phyloP scores from a whole-genome alignment of 1,140 invertebrate species.

The Berghia stephanieae region DNA sequence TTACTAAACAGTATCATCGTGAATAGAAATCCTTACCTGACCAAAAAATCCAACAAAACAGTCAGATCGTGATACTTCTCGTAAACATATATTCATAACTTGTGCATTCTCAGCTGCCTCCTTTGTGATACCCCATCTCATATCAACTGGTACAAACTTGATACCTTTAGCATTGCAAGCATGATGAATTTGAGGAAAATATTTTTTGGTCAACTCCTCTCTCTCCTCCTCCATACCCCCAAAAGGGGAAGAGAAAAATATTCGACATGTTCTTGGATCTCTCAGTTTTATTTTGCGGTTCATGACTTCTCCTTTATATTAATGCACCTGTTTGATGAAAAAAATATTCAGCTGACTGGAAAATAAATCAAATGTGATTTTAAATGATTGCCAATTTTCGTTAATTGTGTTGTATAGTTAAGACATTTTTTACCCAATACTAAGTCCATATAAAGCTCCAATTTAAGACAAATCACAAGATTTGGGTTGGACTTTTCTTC shows the following conservation, averaged over 20 bases:
- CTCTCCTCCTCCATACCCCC: constrained; percentile 61
- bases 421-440: no score
- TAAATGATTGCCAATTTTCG: no score
- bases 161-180: constrained; percentile 54
- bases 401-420: no score
- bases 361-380: no score
- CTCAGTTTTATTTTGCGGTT: constrained; percentile 43
- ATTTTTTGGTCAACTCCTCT: constrained; percentile 56
- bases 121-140: constrained; percentile 64
- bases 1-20: no score
- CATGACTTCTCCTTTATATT: no score
- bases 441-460: no score
- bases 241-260: constrained; percentile 64
- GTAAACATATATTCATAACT: constrained; percentile 60
- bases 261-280: constrained; percentile 50
- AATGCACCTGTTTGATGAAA: no score
- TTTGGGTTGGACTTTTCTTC: no score
- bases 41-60: constrained; percentile 64
- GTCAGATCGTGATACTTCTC: constrained; percentile 60
- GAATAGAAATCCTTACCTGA: no score
- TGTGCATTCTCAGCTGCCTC: constrained; percentile 58
- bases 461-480: no score
- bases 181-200: constrained; percentile 58
- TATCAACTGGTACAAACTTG: constrained; percentile 61
- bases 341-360: no score